Percentiles rank a stretch among this genome's conserved stretches.
These are phyloP conservation scores for Euproctis similis DNA, from an alignment of 2,888 invertebrate genomes.

Conservation along the genomic window DNA sequence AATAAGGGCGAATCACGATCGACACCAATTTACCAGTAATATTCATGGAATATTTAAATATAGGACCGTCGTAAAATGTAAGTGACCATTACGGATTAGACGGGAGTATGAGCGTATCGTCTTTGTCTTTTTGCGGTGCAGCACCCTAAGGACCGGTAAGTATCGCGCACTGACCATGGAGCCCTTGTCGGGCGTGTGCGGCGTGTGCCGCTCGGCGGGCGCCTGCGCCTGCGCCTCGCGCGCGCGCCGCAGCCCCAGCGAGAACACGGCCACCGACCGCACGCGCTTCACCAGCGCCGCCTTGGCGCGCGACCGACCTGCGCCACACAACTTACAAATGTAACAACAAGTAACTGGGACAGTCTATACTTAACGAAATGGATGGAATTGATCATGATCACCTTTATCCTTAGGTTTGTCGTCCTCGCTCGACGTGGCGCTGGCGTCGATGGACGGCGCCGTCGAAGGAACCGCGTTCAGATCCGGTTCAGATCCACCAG, in stretches of 20 bases:
- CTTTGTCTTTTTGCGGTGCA: too few species aligned
- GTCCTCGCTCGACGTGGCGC: slow-evolving; percentile 73
- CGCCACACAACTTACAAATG: slow-evolving; percentile 7
- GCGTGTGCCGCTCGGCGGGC: slow-evolving; percentile 15
- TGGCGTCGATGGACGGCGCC: slow-evolving; percentile 44
- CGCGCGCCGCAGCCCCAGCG: slow-evolving; percentile 85
- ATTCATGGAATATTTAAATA: too few species aligned
- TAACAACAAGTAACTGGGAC: too few species aligned
- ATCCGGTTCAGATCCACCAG: slow-evolving; percentile 68
- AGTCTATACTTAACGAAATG: not conserved
- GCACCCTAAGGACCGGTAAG: too few species aligned
- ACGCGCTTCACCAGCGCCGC: slow-evolving; percentile 89
- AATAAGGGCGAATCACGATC: too few species aligned
- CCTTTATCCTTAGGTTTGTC: slow-evolving; percentile 77
- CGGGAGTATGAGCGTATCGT: too few species aligned
- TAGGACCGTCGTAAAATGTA: not conserved
- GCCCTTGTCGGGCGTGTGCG: slow-evolving; percentile 18
- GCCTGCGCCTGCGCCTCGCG: not conserved
- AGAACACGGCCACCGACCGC: slow-evolving; percentile 89
- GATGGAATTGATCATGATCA: slow-evolving; percentile 12
- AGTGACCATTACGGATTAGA: too few species aligned
- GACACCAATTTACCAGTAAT: too few species aligned
- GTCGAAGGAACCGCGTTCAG: slow-evolving; percentile 53
- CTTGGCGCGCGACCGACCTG: slow-evolving; percentile 73
- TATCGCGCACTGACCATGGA: slow-evolving; percentile 6